Base-by-base conservation (phyloP, 2,888 invertebrate species). In the Mythimna lalbum region DNA sequence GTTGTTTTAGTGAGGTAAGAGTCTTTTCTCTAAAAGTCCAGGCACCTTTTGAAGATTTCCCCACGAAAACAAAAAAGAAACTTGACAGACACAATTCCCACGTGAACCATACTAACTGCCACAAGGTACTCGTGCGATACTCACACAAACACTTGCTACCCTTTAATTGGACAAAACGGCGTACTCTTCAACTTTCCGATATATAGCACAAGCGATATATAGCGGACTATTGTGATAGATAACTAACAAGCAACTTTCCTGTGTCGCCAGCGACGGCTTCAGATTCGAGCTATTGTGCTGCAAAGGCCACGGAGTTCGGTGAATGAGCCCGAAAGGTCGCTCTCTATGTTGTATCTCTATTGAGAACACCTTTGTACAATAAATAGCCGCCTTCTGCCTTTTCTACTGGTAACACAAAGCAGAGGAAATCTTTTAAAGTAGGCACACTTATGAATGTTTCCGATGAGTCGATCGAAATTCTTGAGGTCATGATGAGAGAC, bases 301-400 rank as follows among this genome's bases (percentile, higher is more conserved):
- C 86, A 93, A 93, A 93, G 93, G 93, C 89, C 92, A 90, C 89
- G 90, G 65, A 91, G 92, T 88, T 91, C 90, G 87, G 80, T 90
- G 91, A 91, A 92, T 90, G 90, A 89, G 86, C 87, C 84, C 88
- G 82, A 92, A 94, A 93, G 94, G 93, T 93, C 92, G 89, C 83
- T 81, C 82, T 84, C 84, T 82, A 78, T 83, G 86, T 91, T 93
- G 92, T 92, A 89, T 92, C 90, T 91, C 87, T 89, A 89, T 90
- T 89, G 89, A 90, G 87, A 78, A 84, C 85, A 86, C 89, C 88
- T 90, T 89, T 88, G 86, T 87, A 89, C 89, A 88, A 89, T 89
- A 89, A 88, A 88, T 85, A 87, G 87, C 73, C 83, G 73, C 81
- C 81, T 82, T 82, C 82, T 86, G 85, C 88, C 89, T 89, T 90